Conservation (phyloP, 2,888 invertebrate species). For the Philopedon plagiatum region DNA sequence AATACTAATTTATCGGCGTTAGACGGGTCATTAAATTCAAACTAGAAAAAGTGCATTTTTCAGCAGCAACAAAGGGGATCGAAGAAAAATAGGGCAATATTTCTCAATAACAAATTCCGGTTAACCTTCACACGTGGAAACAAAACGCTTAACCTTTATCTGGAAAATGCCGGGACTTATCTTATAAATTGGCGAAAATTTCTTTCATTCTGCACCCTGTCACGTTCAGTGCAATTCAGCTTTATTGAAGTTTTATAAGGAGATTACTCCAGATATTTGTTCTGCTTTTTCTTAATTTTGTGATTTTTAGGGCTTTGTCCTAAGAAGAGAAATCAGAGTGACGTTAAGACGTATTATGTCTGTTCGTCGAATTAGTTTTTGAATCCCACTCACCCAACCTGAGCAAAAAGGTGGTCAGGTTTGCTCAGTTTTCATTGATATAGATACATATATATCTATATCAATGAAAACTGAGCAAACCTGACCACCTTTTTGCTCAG, state of each 20-base stretch:
- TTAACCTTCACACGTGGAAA: slow-evolving; percentile 41
- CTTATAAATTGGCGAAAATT: slow-evolving; percentile 43
- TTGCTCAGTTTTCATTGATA: too few relatives aligned
- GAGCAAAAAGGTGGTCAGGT: too few relatives aligned
- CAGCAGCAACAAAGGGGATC: slow-evolving; percentile 2
- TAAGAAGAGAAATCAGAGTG: too few relatives aligned
- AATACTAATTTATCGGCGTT: slow-evolving; percentile 35
- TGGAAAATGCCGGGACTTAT: slow-evolving; percentile 36
- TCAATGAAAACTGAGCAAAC: too few relatives aligned
- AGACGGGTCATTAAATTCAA: slow-evolving; percentile 30
- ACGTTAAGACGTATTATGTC: too few relatives aligned
- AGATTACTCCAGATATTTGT: slow-evolving; percentile 15
- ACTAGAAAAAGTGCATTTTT: slow-evolving; percentile 34
- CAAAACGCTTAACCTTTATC: slow-evolving; percentile 34
- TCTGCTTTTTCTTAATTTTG: neutral
- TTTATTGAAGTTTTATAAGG: slow-evolving; percentile 23
- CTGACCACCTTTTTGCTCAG: too few relatives aligned
- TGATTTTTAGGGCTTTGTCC: too few relatives aligned
- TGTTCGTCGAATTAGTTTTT: too few relatives aligned
- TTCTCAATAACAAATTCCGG: slow-evolving; percentile 35
- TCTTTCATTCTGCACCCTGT: slow-evolving; percentile 28
- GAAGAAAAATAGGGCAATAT: slow-evolving; percentile 41
- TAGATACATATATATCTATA: too few relatives aligned
- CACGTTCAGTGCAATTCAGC: slow-evolving; percentile 32
- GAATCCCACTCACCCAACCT: too few relatives aligned